phyloP scores from a whole-genome alignment of 1,140 invertebrate species.

The Telenomus remus region DNA sequence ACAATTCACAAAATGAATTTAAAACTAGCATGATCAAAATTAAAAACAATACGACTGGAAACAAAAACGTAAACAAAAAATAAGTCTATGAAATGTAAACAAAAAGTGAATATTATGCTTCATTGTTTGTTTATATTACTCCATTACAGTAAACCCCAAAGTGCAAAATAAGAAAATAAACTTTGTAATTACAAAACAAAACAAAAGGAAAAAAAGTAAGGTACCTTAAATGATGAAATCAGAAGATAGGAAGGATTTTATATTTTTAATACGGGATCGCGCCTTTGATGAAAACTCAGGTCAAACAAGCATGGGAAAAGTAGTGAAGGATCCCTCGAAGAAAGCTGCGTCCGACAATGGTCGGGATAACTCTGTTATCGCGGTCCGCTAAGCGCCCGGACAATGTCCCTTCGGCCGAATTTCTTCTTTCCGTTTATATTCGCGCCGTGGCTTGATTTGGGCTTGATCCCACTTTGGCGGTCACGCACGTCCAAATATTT shows the following conservation, averaged over 20 bases:
- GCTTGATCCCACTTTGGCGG: constrained; percentile 57
- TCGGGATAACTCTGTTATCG: constrained; percentile 57
- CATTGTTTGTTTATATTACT: too few species aligned
- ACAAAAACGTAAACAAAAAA: too few species aligned
- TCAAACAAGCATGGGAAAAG: constrained; percentile 39
- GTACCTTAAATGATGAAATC: neutral
- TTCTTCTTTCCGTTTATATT: constrained; percentile 50
- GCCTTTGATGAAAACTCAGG: constrained; percentile 17
- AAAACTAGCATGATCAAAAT: too few species aligned
- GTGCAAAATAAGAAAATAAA: too few species aligned
- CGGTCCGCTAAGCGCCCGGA: constrained; percentile 52
- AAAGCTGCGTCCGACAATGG: constrained; percentile 41
- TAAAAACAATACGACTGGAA: too few species aligned
- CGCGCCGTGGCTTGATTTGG: constrained; percentile 43
- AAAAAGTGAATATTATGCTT: too few species aligned
- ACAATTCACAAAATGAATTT: too few species aligned
- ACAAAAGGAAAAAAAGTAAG: neutral
- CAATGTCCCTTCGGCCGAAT: constrained; percentile 40
- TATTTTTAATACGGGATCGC: constrained; percentile 13
- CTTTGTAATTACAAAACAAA: neutral
- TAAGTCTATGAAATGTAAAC: too few species aligned
- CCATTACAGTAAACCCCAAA: too few species aligned
- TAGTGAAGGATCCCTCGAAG: too few species aligned
- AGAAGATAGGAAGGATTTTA: too few species aligned
- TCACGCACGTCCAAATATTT: constrained; percentile 59